These are phyloP conservation scores for Pomatorhinus ruficollis DNA, from an alignment of 2,113 vertebrate species.

Conservation along the genomic window DNA sequence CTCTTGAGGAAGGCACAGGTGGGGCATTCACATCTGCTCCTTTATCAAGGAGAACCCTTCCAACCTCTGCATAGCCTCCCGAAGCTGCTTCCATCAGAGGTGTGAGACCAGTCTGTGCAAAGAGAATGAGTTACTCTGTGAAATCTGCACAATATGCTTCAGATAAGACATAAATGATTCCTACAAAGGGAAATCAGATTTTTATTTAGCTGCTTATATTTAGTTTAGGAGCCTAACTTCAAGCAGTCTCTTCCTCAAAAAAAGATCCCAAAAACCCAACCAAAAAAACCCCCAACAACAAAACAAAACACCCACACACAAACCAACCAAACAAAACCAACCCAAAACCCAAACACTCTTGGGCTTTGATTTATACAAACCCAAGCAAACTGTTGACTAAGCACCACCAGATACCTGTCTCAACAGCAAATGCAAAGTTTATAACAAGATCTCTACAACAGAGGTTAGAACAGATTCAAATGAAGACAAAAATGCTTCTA, in stretches of 20 bases:
- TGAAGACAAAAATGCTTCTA: neutral
- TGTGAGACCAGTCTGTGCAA: conserved; percentile 91
- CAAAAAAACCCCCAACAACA: neutral
- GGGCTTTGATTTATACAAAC: conserved; percentile 19
- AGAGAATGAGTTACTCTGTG: neutral
- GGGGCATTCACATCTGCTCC: conserved; percentile 97
- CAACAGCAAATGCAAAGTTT: conserved; percentile 2
- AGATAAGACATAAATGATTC: neutral
- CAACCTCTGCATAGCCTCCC: conserved; percentile 97
- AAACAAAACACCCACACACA: neutral
- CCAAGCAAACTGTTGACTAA: conserved; percentile 15
- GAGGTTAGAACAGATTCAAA: conserved; percentile 6
- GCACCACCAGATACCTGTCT: neutral
- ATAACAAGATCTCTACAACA: neutral
- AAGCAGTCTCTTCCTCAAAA: neutral
- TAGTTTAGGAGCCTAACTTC: neutral
- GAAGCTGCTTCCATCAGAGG: conserved; percentile 98
- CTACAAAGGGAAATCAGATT: neutral
- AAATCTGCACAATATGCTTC: neutral
- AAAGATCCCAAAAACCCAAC: neutral
- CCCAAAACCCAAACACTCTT: neutral
- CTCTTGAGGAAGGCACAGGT: conserved; percentile 96
- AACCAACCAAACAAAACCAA: conserved; percentile 14
- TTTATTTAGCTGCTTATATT: neutral
- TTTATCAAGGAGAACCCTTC: conserved; percentile 96